Conservation (phyloP, 2,797 vertebrate species). For the Sebastes hopkinsi region DNA sequence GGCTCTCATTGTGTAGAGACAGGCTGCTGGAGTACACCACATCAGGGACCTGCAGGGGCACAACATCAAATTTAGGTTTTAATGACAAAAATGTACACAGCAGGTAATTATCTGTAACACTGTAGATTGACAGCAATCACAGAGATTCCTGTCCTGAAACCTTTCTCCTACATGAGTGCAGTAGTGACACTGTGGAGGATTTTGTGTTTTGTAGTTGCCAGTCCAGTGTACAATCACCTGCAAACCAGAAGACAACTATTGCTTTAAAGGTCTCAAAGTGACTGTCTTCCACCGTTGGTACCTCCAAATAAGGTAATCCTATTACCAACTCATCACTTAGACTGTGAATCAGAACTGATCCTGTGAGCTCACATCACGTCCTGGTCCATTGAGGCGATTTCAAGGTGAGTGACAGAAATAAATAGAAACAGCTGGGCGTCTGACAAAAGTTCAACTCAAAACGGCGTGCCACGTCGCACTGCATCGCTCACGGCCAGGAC, state of each 20-base stretch:
- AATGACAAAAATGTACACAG: neutral
- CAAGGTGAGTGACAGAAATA: no score
- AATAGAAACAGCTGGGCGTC: no score
- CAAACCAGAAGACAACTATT: neutral
- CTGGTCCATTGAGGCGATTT: no score
- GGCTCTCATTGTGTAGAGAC: slow-evolving; percentile 42
- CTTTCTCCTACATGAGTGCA: neutral
- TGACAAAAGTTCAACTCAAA: no score
- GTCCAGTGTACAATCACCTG: neutral
- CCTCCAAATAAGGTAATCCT: neutral
- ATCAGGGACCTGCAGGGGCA: slow-evolving; percentile 73
- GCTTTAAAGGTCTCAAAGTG: neutral
- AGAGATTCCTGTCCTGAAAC: neutral
- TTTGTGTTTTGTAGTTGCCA: neutral
- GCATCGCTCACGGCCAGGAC: no score
- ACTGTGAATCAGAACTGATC: slow-evolving; percentile 19
- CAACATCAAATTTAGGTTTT: neutral
- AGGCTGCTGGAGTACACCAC: slow-evolving; percentile 48
- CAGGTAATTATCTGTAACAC: neutral
- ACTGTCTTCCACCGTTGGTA: neutral
- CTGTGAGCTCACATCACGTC: slow-evolving; percentile 18
- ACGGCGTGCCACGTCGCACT: no score
- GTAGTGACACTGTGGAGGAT: neutral
- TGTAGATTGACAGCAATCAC: neutral
- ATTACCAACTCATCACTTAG: slow-evolving; percentile 1